Percentiles rank a stretch among this genome's conserved stretches.
These are phyloP conservation scores for Meteorus cinctellus DNA, from an alignment of 2,888 invertebrate genomes.

Conservation along the genomic window DNA sequence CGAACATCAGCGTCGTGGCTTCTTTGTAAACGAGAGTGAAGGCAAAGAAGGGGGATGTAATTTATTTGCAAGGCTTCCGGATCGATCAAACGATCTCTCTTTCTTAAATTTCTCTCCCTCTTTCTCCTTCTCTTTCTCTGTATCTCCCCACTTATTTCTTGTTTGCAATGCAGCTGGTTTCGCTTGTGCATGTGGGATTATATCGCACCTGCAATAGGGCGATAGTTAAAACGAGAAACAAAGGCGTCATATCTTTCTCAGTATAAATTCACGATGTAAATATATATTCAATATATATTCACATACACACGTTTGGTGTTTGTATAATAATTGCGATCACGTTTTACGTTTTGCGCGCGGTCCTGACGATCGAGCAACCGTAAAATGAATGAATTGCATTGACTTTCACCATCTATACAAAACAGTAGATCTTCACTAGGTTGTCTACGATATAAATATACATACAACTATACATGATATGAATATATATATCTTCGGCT, in stretches of 20 bases:
- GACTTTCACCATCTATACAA: constrained; percentile 22
- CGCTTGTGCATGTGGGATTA: background rate
- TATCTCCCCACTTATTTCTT: background rate
- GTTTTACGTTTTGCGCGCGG: constrained; percentile 24
- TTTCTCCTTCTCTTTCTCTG: background rate
- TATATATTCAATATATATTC: background rate
- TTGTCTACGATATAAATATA: constrained; percentile 8
- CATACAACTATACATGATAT: background rate
- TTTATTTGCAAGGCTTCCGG: constrained; percentile 25
- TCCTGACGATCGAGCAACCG: constrained; percentile 9
- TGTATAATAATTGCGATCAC: constrained; percentile 20
- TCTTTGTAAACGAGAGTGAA: constrained; percentile 5
- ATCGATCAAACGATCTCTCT: constrained; percentile 30
- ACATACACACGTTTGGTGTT: background rate
- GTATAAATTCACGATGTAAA: background rate
- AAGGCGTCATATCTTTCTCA: constrained; percentile 21
- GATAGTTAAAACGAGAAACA: constrained; percentile 5
- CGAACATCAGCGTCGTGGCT: background rate
- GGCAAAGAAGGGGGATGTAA: constrained; percentile 3
- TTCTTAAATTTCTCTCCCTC: background rate
- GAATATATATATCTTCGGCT: background rate
- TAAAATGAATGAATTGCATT: constrained; percentile 34
- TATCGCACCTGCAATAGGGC: background rate
- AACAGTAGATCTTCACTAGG: background rate
- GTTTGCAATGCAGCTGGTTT: background rate